phyloP scores from a whole-genome alignment of 2,888 invertebrate genomes.

The Drosophila ezoana region DNA sequence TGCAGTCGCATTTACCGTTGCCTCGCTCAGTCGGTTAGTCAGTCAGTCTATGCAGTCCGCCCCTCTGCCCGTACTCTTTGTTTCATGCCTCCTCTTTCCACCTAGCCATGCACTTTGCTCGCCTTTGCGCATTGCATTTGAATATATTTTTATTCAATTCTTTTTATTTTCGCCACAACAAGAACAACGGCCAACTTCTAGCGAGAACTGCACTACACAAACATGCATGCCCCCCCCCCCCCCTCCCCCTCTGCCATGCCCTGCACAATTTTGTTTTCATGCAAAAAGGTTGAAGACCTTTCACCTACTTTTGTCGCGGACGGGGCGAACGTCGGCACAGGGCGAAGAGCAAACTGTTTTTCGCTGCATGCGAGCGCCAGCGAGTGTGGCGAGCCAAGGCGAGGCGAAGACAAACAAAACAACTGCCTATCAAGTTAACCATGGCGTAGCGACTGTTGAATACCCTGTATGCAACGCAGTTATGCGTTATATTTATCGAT shows the following conservation, averaged over 20 bases:
- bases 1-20: slow-evolving; percentile 56
- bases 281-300: slow-evolving; percentile 82
- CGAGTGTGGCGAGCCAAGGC: slow-evolving; percentile 21
- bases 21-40: slow-evolving; percentile 61
- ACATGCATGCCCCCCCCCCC: not conserved
- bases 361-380: slow-evolving; percentile 26
- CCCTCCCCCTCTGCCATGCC: slow-evolving; percentile 35
- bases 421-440: not conserved
- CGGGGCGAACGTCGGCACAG: slow-evolving; percentile 39
- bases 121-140: slow-evolving; percentile 48
- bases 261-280: slow-evolving; percentile 76
- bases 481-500: no score
- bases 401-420: slow-evolving; percentile 35
- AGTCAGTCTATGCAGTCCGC: slow-evolving; percentile 19
- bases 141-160: slow-evolving; percentile 39
- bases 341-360: slow-evolving; percentile 41
- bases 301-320: slow-evolving; percentile 81
- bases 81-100: slow-evolving; percentile 11
- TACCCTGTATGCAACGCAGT: slow-evolving; percentile 8
- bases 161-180: slow-evolving; percentile 41
- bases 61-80: slow-evolving; percentile 8
- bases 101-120: slow-evolving; percentile 65
- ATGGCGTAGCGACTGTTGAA: slow-evolving; percentile 3
- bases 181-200: slow-evolving; percentile 16
- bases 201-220: slow-evolving; percentile 41